Conservation (phyloP, 1,140 invertebrate species). For the Copidosoma floridanum region DNA sequence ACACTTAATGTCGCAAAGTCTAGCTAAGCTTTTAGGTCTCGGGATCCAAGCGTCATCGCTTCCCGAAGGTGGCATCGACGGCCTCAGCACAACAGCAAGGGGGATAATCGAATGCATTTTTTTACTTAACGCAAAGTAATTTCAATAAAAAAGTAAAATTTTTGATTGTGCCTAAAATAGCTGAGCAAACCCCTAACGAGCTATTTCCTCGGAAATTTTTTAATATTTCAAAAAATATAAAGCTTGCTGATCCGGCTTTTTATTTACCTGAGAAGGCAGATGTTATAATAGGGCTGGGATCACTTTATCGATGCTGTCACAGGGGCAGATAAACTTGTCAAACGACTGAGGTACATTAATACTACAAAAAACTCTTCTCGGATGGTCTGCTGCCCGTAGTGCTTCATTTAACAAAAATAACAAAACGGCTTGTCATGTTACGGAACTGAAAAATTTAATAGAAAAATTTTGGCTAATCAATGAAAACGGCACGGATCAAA, state of each 20-base stretch:
- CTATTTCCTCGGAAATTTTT: too few relatives aligned
- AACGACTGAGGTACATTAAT: not conserved
- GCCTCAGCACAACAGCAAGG: too few relatives aligned
- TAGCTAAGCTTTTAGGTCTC: too few relatives aligned
- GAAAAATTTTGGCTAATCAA: slow-evolving; percentile 1
- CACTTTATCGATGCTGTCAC: not conserved
- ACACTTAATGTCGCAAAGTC: too few relatives aligned
- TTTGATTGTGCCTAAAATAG: too few relatives aligned
- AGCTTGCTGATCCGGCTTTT: not conserved
- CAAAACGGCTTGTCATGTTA: not conserved
- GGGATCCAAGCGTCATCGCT: too few relatives aligned
- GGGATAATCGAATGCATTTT: too few relatives aligned
- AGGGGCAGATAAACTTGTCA: not conserved
- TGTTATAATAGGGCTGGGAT: not conserved
- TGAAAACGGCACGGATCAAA: not conserved
- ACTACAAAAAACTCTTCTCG: not conserved
- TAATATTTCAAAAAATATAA: not conserved
- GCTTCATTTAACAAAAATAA: not conserved
- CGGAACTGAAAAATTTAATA: not conserved
- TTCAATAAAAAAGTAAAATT: too few relatives aligned
- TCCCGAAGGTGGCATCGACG: too few relatives aligned
- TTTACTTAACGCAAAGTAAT: too few relatives aligned
- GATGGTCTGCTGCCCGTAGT: not conserved
- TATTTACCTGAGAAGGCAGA: not conserved
- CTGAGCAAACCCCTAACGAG: too few relatives aligned